phyloP scores from a whole-genome alignment of 2,797 vertebrate genomes.

The Neopelma chrysocephalum region DNA sequence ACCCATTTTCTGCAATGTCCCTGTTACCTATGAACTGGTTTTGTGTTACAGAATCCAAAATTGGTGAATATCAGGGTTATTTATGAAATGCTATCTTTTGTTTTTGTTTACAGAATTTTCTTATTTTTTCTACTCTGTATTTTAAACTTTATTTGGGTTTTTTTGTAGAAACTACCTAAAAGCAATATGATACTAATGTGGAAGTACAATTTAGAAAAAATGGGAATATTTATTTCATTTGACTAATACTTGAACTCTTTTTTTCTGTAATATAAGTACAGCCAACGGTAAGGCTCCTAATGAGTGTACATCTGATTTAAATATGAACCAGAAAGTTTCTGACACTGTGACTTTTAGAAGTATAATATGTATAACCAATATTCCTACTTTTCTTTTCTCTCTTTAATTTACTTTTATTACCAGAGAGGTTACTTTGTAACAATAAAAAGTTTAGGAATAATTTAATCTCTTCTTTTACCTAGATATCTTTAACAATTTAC shows the following conservation, averaged over 20 bases:
- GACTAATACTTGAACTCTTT: neutral
- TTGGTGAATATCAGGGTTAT: neutral
- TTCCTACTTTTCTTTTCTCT: neutral
- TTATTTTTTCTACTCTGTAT: neutral
- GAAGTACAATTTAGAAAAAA: neutral
- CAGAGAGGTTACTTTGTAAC: neutral
- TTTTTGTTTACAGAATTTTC: neutral
- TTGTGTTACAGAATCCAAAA: neutral
- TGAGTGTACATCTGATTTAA: neutral
- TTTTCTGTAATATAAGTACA: neutral
- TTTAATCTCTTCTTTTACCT: slow-evolving; percentile 15
- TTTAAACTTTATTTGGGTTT: neutral
- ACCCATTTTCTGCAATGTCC: neutral
- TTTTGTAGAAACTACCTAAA: neutral
- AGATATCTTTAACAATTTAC: neutral
- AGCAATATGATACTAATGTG: neutral
- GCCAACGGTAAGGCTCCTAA: neutral
- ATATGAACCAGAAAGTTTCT: neutral
- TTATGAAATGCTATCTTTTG: neutral
- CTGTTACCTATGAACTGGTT: neutral
- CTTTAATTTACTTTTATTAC: neutral
- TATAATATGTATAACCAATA: neutral
- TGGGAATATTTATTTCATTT: neutral
- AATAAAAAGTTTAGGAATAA: neutral
- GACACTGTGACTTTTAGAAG: neutral